phyloP scores from a whole-genome alignment of 2,888 invertebrate species.

The Eucera pruinosa region DNA sequence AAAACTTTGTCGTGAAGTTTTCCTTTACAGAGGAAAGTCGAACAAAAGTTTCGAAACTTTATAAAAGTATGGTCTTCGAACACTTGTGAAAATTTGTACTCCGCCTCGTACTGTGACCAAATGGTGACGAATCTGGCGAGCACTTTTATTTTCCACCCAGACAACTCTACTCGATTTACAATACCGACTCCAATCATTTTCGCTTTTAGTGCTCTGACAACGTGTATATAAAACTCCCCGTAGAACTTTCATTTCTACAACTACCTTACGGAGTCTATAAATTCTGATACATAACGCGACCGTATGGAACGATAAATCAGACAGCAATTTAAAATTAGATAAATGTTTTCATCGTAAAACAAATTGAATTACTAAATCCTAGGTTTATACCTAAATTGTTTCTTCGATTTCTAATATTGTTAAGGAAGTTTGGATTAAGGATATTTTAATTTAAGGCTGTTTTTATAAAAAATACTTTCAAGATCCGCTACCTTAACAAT shows the following conservation, averaged over 20 bases:
- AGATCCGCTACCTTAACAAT: too few species aligned
- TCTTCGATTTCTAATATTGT: too few species aligned
- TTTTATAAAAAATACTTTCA: too few species aligned
- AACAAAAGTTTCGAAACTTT: conserved; percentile 34
- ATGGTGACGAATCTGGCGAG: conserved; percentile 33
- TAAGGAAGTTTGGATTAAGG: too few species aligned
- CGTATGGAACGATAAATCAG: neutral
- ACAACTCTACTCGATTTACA: conserved; percentile 12
- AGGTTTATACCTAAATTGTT: too few species aligned
- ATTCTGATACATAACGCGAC: neutral
- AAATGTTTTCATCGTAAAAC: too few species aligned
- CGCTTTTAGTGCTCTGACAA: neutral
- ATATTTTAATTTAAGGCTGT: too few species aligned
- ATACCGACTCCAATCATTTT: neutral
- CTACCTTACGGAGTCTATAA: neutral
- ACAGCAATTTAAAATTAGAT: neutral
- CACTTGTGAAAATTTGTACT: conserved; percentile 29
- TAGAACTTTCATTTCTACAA: too few species aligned
- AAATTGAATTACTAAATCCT: neutral
- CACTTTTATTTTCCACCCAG: conserved; percentile 22
- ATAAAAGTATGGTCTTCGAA: conserved; percentile 35
- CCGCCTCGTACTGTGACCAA: conserved; percentile 6
- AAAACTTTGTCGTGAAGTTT: conserved; percentile 23
- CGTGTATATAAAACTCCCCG: neutral
- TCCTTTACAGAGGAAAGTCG: conserved; percentile 11